Conservation (phyloP, 1,140 invertebrate species). For the Drosophila ambigua region DNA sequence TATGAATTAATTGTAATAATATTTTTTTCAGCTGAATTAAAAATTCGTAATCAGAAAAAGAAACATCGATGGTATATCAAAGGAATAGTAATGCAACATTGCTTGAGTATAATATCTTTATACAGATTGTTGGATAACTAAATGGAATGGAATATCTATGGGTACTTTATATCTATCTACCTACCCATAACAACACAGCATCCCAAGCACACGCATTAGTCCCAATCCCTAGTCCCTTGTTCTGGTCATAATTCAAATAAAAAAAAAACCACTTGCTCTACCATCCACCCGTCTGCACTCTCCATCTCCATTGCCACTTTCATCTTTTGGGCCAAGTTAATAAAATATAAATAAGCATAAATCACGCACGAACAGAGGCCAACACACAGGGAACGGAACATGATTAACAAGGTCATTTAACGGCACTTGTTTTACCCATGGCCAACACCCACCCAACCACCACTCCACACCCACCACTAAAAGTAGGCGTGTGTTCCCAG, state of each 20-base stretch:
- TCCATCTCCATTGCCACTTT: not conserved
- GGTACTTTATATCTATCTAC: no score
- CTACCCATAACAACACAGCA: no score
- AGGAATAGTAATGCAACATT: no score
- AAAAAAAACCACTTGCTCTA: not conserved
- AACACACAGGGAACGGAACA: slow-evolving; percentile 52
- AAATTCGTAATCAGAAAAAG: no score
- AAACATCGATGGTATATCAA: no score
- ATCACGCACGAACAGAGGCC: slow-evolving; percentile 71
- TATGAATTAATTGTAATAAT: no score
- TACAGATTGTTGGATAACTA: no score
- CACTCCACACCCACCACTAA: slow-evolving; percentile 1
- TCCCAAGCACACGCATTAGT: not conserved
- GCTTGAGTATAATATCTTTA: no score
- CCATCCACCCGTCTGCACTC: not conserved
- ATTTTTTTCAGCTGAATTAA: no score
- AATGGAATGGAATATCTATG: no score
- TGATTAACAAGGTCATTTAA: slow-evolving; percentile 81
- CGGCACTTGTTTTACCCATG: slow-evolving; percentile 59
- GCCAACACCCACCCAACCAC: not conserved
- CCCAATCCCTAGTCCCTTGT: slow-evolving; percentile 21
- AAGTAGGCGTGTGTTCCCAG: slow-evolving; percentile 36
- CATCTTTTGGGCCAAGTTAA: slow-evolving; percentile 46
- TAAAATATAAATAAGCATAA: slow-evolving; percentile 83
- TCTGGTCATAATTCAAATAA: slow-evolving; percentile 45